These are phyloP conservation scores for Sphaeridia pumilis DNA, from an alignment of 2,888 invertebrate species.

Conservation along the genomic window DNA sequence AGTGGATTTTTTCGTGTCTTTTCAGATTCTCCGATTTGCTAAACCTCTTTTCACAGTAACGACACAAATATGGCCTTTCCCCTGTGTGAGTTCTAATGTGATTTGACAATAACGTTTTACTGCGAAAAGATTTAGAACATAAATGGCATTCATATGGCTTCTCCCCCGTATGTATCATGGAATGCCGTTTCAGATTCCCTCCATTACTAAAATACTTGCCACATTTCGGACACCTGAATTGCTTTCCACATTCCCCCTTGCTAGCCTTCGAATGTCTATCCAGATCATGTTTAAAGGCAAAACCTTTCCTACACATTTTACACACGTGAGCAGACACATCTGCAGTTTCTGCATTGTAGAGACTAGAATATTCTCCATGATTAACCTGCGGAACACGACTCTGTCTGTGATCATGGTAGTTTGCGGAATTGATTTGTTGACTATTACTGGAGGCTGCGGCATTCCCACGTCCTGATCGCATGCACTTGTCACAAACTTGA, in stretches of 20 bases:
- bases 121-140: slow-evolving; percentile 11
- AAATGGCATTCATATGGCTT: slow-evolving; percentile 9
- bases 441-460: no score
- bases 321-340: slow-evolving; percentile 14
- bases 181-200: slow-evolving; percentile 12
- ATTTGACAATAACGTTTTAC: slow-evolving; percentile 11
- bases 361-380: background rate
- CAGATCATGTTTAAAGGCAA: slow-evolving; percentile 14
- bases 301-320: slow-evolving; percentile 14
- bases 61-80: slow-evolving; percentile 9
- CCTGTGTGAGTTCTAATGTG: slow-evolving; percentile 14
- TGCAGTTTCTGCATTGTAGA: slow-evolving; percentile 11
- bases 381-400: slow-evolving; percentile 1
- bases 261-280: slow-evolving; percentile 16
- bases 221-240: slow-evolving; percentile 11
- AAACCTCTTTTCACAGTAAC: slow-evolving; percentile 14
- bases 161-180: slow-evolving; percentile 13
- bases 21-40: slow-evolving; percentile 13
- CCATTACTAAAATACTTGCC: slow-evolving; percentile 15
- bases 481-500: slow-evolving; percentile 15
- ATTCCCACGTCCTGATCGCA: background rate
- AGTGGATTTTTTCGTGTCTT: slow-evolving; percentile 13
- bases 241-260: slow-evolving; percentile 15
- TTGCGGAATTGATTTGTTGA: background rate
- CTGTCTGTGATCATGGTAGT: background rate